Base-by-base conservation (phyloP, 2,113 vertebrate genomes). In the Taurulus bubalis region DNA sequence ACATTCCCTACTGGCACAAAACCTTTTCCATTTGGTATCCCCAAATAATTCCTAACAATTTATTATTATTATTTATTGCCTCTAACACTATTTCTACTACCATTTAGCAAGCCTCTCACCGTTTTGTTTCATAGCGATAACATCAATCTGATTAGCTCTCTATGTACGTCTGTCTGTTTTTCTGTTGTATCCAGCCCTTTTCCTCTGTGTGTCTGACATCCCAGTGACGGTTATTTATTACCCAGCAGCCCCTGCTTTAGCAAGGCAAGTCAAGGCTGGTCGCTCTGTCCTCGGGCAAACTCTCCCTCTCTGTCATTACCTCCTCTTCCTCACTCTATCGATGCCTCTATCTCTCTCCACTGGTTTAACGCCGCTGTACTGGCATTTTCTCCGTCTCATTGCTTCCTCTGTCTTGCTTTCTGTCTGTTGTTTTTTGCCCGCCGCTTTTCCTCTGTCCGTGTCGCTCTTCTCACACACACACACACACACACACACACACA, bases 211-310 rank as follows among this genome's bases (percentile, higher is more conserved):
- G 83, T 72, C 82, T 76, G 73, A 72, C 74, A 81, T 47, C 64
- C 47, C 53, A 47, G 42, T 64, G 73, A 47, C 36, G 63, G 68
- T 85, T 82, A 85, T 85, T 87, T 87, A 87, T 75, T 77, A 87
- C 78, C 80, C 90, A 60, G 58, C 65, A 85, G 78, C 77, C 80
- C 60, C 73, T 47, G 87, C 71, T 87, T 53, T 67, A 74, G 65
- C 79, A 42, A 45, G 58, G 45, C 84, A 73, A 1, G 40, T 76
- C 78, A 87, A 83, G 62, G 76, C 75, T 84, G 78, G 38, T 67
- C 3, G 6, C 49, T 20, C 9, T 77, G 83, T 86, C 87, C 85
- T 89, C 87, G 71, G 71, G 85, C 76, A 65, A 85, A 85, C 83
- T 64, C 74, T 72, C 59, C 36, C 64, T 63, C 84, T 40, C 65